A percentile compares a stretch with the other conserved stretches of the same genome.
These are phyloP conservation scores for Drosophila fungiperda DNA, from an alignment of 2,888 invertebrate genomes.

Conservation along the genomic window DNA sequence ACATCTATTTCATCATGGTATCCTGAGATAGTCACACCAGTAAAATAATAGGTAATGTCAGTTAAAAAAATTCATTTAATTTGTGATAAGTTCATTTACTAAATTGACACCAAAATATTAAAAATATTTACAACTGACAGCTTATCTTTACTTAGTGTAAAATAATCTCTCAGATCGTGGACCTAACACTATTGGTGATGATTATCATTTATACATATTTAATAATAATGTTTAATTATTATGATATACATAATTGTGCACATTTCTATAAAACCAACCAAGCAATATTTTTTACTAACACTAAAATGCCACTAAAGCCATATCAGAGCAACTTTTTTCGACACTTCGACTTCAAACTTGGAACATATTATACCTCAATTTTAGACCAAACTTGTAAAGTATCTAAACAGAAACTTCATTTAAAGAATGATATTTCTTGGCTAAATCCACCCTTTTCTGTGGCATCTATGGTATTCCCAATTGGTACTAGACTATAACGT, in stretches of 20 bases:
- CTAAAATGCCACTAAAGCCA: neutral
- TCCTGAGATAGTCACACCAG: neutral
- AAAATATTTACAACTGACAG: neutral
- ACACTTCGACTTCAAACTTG: neutral
- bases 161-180: neutral
- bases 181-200: neutral
- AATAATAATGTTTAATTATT: neutral
- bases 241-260: neutral
- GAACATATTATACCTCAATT: neutral
- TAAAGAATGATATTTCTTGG: neutral
- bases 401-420: neutral
- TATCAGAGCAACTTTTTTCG: no score
- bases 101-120: neutral
- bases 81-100: neutral
- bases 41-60: neutral
- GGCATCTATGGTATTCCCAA: neutral
- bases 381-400: neutral
- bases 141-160: neutral
- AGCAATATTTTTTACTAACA: neutral
- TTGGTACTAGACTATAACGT: neutral
- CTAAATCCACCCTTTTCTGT: neutral
- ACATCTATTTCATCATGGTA: neutral
- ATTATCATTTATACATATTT: neutral
- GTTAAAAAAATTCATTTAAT: neutral
- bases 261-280: neutral